Percentiles rank a stretch among this genome's conserved stretches.
Evolutionary conservation across 2,797 vertebrate genomes (phyloP).

Genomic region (Lagodon rhomboides): DNA sequence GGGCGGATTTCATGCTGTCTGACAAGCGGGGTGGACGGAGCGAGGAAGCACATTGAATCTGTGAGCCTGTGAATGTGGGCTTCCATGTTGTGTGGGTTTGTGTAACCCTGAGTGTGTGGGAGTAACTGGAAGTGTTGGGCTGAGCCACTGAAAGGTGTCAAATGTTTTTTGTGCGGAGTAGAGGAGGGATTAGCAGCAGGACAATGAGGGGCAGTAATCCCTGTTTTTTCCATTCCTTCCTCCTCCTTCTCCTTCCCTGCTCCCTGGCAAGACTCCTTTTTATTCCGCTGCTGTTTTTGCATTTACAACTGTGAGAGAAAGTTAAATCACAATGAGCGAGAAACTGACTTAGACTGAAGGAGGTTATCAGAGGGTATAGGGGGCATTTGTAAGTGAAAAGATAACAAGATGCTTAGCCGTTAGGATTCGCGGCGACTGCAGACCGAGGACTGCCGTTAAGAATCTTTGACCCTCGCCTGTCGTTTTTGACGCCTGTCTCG

Average conservation of each 20-base stretch:
- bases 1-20: slow-evolving; percentile 76
- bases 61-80: slow-evolving; percentile 37
- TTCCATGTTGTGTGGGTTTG: slow-evolving; percentile 52
- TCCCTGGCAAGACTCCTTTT: slow-evolving; percentile 19
- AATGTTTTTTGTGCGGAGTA: slow-evolving; percentile 70
- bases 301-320: slow-evolving; percentile 53
- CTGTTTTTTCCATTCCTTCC: slow-evolving; percentile 60
- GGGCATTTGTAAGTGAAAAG: slow-evolving; percentile 13
- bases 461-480: neutral
- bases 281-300: slow-evolving; percentile 20
- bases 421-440: neutral
- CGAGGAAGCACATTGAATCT: slow-evolving; percentile 53
- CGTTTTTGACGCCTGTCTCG: neutral
- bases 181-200: slow-evolving; percentile 69
- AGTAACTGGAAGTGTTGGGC: slow-evolving; percentile 56
- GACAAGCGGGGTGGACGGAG: slow-evolving; percentile 49
- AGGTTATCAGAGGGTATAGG: neutral
- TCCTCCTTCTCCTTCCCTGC: slow-evolving; percentile 34
- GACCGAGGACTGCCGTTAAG: neutral
- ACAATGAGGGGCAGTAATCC: slow-evolving; percentile 76
- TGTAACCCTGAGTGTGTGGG: slow-evolving; percentile 57
- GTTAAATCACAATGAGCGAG: slow-evolving; percentile 29
- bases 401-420: slow-evolving; percentile 3
- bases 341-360: neutral
- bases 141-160: slow-evolving; percentile 75